phyloP scores from a whole-genome alignment of 2,113 vertebrate species.

The Shinisaurus crocodilurus region DNA sequence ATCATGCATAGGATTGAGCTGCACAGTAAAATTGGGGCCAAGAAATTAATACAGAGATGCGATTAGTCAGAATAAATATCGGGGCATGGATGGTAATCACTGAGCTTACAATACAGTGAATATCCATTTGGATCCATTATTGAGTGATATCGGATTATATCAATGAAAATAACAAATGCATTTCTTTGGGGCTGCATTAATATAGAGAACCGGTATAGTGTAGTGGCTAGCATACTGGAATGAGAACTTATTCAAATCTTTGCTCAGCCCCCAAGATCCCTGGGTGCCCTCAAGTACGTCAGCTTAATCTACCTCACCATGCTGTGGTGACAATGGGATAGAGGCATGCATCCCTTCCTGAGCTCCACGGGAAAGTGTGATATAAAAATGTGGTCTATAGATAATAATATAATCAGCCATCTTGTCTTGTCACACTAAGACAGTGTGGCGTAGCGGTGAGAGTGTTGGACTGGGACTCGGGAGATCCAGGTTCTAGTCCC shows the following conservation, averaged over 20 bases:
- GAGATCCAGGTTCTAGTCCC: no score
- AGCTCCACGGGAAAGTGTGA: not conserved
- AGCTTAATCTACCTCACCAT: not conserved
- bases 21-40: not conserved
- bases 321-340: no score
- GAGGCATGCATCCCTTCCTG: not conserved
- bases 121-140: not conserved
- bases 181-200: not conserved
- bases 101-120: not conserved
- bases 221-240: not conserved
- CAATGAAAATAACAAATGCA: not conserved
- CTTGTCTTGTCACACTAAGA: no score
- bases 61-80: not conserved
- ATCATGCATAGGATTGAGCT: not conserved
- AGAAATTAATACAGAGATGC: no score
- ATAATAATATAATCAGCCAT: not conserved
- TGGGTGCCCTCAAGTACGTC: not conserved
- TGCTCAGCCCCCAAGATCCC: not conserved
- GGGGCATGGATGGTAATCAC: not conserved
- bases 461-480: no score
- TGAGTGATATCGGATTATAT: not conserved
- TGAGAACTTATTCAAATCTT: not conserved
- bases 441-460: no score
- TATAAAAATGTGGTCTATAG: not conserved
- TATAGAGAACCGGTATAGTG: not conserved